Conservation (phyloP, 30 jellyfish, hydroid and myxozoan genomes). For the Hydractinia symbiolongicarpus region DNA sequence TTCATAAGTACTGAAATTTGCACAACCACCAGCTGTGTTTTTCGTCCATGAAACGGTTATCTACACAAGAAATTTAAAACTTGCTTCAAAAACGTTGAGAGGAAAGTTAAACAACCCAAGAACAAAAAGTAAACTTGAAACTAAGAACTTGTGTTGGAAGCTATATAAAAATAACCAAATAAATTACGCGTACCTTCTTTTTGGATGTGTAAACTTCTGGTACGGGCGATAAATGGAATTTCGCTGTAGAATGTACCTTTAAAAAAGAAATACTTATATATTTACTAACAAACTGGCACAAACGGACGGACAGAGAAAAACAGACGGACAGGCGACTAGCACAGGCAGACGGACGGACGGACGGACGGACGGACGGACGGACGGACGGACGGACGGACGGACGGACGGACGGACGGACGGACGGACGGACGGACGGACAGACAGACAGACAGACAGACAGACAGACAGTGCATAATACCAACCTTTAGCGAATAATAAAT, state of each 20-base stretch:
- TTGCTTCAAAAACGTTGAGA: background rate
- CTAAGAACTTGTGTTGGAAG: too few species aligned
- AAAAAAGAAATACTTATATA: background rate
- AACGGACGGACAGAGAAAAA: background rate
- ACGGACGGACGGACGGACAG: too few species aligned
- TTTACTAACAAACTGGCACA: background rate
- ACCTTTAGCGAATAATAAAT: constrained; percentile 81
- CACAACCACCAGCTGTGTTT: constrained; percentile 91
- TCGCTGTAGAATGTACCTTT: constrained; percentile 68
- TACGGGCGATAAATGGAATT: constrained; percentile 74
- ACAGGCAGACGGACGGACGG: too few species aligned
- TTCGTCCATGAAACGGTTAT: constrained; percentile 86
- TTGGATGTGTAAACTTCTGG: constrained; percentile 70
- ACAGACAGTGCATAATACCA: background rate
- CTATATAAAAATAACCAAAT: background rate
- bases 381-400: too few species aligned
- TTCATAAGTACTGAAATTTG: constrained; percentile 56
- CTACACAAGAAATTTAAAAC: constrained; percentile 22
- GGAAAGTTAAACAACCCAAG: background rate
- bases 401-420: too few species aligned
- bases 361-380: too few species aligned
- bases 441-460: too few species aligned
- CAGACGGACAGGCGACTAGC: background rate
- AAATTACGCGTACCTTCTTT: constrained; percentile 40
- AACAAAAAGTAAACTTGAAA: background rate